These are phyloP conservation scores for Zosterops japonicus DNA, from an alignment of 2,113 vertebrate species.

Conservation along the genomic window DNA sequence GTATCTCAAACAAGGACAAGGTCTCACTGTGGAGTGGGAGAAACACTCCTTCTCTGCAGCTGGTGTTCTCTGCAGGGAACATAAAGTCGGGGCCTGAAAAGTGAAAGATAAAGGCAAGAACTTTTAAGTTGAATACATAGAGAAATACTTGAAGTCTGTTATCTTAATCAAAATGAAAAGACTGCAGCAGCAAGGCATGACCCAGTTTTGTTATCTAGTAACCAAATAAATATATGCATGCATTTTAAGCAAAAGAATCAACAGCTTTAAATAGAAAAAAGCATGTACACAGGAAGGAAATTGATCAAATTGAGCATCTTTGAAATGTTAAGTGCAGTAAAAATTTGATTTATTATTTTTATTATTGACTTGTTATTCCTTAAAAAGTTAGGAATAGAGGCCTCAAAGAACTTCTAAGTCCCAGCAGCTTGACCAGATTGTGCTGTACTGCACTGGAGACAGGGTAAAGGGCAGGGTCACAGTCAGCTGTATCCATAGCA, in stretches of 20 bases:
- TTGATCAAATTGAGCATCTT: background rate
- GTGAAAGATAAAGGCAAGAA: background rate
- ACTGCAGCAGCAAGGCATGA: background rate
- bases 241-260: background rate
- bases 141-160: background rate
- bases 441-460: background rate
- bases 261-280: background rate
- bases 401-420: background rate
- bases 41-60: background rate
- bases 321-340: background rate
- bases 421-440: background rate
- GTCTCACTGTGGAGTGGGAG: background rate
- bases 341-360: background rate
- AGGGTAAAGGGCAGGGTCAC: background rate
- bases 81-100: background rate
- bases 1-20: background rate
- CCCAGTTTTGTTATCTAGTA: background rate
- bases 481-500: background rate
- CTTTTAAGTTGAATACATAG: background rate
- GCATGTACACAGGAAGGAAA: background rate
- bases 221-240: background rate
- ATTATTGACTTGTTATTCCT: background rate
- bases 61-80: background rate
- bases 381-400: background rate
- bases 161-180: background rate